Percentiles rank a stretch among this genome's conserved stretches.
phyloP scores from a whole-genome alignment of 2,113 vertebrate species.

The Seriola quinqueradiata region DNA sequence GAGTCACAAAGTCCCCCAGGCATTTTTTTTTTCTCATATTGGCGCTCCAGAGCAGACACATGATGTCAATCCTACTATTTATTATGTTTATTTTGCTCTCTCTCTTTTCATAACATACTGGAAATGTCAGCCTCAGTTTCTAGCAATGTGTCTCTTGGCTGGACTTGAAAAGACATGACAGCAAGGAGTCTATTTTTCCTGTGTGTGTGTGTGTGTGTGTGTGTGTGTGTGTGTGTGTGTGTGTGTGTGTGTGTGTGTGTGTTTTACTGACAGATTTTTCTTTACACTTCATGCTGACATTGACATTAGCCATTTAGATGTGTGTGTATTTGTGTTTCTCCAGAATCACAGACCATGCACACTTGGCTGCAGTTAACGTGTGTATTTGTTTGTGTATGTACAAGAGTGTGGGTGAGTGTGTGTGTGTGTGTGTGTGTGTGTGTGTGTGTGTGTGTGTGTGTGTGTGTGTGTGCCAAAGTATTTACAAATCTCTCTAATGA shows the following conservation, averaged over 20 bases:
- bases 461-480: conserved; percentile 41
- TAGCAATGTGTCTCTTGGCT: conserved; percentile 76
- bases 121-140: conserved; percentile 69
- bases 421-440: conserved; percentile 50
- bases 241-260: conserved; percentile 31
- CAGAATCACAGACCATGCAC: conserved; percentile 63
- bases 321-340: conserved; percentile 75
- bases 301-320: conserved; percentile 71
- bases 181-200: conserved; percentile 73
- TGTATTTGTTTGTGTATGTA: conserved; percentile 63
- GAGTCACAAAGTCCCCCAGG: conserved; percentile 11
- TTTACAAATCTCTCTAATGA: conserved; percentile 75
- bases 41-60: conserved; percentile 62
- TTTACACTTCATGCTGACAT: conserved; percentile 76
- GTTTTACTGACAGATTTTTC: conserved; percentile 71
- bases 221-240: conserved; percentile 38
- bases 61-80: conserved; percentile 79
- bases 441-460: conserved; percentile 22
- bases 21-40: conserved; percentile 16
- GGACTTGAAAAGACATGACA: conserved; percentile 67
- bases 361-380: conserved; percentile 57
- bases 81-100: conserved; percentile 78
- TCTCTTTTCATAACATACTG: conserved; percentile 68
- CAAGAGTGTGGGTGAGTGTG: conserved; percentile 53
- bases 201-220: conserved; percentile 42